Conservation (phyloP, 1,140 invertebrate species). For the Heliconius nattereri region DNA sequence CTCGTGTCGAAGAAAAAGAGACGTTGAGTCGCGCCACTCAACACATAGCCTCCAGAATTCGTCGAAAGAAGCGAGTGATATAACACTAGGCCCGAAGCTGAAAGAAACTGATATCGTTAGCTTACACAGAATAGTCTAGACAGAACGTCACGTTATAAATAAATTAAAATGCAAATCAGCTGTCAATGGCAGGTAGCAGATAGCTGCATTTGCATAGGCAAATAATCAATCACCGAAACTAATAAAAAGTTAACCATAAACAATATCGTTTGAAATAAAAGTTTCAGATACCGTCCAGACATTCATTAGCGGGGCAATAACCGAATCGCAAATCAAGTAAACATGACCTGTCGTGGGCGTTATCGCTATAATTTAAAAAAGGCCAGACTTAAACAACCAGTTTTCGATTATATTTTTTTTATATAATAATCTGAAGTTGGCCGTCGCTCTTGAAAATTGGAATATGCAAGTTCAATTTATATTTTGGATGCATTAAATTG, state of each 20-base stretch:
- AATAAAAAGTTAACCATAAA: slow-evolving; percentile 2
- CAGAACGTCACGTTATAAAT: neutral
- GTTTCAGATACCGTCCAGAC: slow-evolving; percentile 10
- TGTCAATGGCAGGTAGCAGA: neutral
- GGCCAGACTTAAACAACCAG: slow-evolving; percentile 32
- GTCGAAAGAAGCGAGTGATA: no score
- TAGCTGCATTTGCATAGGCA: no score
- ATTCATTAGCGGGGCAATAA: slow-evolving; percentile 41
- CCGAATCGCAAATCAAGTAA: slow-evolving; percentile 40
- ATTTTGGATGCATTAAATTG: neutral
- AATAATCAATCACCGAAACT: slow-evolving; percentile 6
- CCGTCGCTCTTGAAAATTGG: slow-evolving; percentile 11
- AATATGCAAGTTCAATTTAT: slow-evolving; percentile 9
- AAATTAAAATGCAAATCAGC: neutral
- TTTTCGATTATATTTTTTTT: slow-evolving; percentile 31
- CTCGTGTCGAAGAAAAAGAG: no score
- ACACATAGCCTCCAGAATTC: no score
- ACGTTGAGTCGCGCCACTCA: no score
- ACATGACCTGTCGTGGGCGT: slow-evolving; percentile 37
- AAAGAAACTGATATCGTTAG: no score
- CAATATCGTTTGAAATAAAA: neutral
- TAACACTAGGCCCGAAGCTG: no score
- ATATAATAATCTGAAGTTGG: slow-evolving; percentile 1
- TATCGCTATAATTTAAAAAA: slow-evolving; percentile 32
- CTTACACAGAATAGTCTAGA: neutral